Evolutionary conservation across 2,888 invertebrate genomes (phyloP), one percentile per base, ranked within the genome.

Genomic region (Silvanus unidentatus): DNA sequence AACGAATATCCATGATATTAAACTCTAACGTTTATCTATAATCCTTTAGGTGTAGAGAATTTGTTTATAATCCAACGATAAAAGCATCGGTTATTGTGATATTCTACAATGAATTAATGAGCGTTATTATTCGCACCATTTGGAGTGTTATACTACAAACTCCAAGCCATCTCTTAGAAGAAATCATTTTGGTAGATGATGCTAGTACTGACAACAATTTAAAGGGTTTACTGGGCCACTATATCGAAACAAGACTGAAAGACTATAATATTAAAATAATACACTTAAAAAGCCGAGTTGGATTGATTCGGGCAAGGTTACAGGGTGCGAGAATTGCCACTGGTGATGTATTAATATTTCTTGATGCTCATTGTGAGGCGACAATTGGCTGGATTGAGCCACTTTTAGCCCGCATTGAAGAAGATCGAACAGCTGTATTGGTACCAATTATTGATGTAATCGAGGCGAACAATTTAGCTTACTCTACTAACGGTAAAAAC

Each of bases 381-480:
- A 84, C 83, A 49, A 71, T 73, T 32, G 80, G 84, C 57, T 94
- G 93, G 92, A 77, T 95, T 49, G 88, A 96, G 64, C 98, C 98
- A 0, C 72, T 97, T 42, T 75, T 97, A 54, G 81, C 88, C 52
- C 77, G 95, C 42, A 87, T 97, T 63, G 85, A 87, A 70, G 83
- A 90, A 54, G 81, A 88, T 27, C 75, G 82, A 0, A 82, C 80
- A 16, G 84, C 89, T 8, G 89, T 96, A 6, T 75, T 94, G 42
- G 90, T 94, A 59, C 98, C 98, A 37, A 90, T 95, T 58, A 98
- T 98, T 54, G 98, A 98, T 74, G 87, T 90, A 44, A 93, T 98
- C 58, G 88, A 89, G 68, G 86, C 88, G 50, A 77, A 80, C 54
- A 85, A 79, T 39, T 79, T 94, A 69, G 82, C 80, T 63, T 91